Conservation (phyloP, 2,888 invertebrate genomes). For the Drosophila flavopinicola region DNA sequence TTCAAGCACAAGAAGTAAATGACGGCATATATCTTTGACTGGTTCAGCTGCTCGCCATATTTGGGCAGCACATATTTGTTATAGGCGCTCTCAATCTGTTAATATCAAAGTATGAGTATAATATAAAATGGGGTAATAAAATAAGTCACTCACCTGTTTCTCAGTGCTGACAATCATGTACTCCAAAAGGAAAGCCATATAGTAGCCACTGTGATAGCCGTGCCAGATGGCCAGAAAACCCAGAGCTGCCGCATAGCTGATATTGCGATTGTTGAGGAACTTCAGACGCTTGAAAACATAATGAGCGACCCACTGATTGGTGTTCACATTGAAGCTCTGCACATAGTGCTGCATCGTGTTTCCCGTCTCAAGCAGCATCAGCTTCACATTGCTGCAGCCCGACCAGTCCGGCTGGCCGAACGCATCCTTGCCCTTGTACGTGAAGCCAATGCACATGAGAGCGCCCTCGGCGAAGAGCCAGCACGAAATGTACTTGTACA, state of each 20-base stretch:
- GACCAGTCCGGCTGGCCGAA: conserved; percentile 95
- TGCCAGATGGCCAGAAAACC: conserved; percentile 97
- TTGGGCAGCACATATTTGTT: conserved; percentile 62
- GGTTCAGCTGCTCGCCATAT: conserved; percentile 68
- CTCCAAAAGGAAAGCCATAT: conserved; percentile 95
- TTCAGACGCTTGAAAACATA: conserved; percentile 97
- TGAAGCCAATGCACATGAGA: conserved; percentile 89
- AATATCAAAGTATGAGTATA: neutral
- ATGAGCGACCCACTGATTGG: conserved; percentile 96
- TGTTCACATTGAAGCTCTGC: conserved; percentile 96
- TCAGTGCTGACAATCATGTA: conserved; percentile 94
- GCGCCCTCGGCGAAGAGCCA: conserved; percentile 96
- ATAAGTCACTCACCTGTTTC: conserved; percentile 89
- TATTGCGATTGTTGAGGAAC: conserved; percentile 92
- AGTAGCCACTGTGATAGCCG: conserved; percentile 97
- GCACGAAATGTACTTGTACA: conserved; percentile 96
- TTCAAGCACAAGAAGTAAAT: conserved; percentile 87
- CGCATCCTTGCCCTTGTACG: conserved; percentile 85
- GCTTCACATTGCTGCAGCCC: conserved; percentile 94
- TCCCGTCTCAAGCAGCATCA: conserved; percentile 92
- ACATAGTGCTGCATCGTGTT: conserved; percentile 94
- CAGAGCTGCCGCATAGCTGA: conserved; percentile 93
- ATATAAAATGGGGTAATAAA: neutral
- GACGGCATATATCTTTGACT: conserved; percentile 75
- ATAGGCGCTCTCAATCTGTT: conserved; percentile 73